These are phyloP conservation scores for Amblyopsis rosae DNA, from an alignment of 2,113 vertebrate genomes.

Conservation along the genomic window DNA sequence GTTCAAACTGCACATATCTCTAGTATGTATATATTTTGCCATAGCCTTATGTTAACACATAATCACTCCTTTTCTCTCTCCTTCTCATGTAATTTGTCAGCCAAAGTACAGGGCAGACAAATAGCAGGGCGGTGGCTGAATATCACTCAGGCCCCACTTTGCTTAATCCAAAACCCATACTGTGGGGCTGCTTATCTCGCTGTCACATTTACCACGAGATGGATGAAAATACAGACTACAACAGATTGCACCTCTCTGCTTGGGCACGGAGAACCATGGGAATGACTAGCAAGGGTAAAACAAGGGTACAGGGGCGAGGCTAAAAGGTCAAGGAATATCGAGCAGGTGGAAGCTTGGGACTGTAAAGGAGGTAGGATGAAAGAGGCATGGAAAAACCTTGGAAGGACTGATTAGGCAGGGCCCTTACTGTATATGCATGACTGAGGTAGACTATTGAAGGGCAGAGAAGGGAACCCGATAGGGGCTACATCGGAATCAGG, in stretches of 20 bases:
- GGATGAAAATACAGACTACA: conserved; percentile 62
- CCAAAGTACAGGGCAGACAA: background rate
- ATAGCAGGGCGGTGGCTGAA: background rate
- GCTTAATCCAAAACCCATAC: conserved; percentile 57
- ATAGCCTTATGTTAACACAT: background rate
- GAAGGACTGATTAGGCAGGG: conserved; percentile 45
- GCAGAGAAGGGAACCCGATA: conserved; percentile 35
- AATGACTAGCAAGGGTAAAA: conserved; percentile 40
- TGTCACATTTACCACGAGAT: conserved; percentile 43
- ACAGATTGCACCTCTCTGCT: conserved; percentile 67
- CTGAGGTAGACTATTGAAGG: conserved; percentile 37
- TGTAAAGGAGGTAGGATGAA: conserved; percentile 15
- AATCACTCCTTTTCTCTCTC: background rate
- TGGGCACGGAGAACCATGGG: conserved; percentile 51
- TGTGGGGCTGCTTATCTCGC: conserved; percentile 27
- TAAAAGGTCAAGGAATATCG: conserved; percentile 1
- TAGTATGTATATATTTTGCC: no score
- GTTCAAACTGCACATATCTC: no score
- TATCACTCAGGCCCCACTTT: no score
- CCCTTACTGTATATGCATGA: conserved; percentile 7
- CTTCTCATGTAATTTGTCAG: background rate
- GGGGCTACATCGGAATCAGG: conserved; percentile 71
- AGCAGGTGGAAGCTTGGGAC: conserved; percentile 15
- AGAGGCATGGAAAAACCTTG: conserved; percentile 16
- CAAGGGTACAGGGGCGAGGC: conserved; percentile 6